Conservation (phyloP, 2,797 vertebrate species). For the Holocentrus rufus region DNA sequence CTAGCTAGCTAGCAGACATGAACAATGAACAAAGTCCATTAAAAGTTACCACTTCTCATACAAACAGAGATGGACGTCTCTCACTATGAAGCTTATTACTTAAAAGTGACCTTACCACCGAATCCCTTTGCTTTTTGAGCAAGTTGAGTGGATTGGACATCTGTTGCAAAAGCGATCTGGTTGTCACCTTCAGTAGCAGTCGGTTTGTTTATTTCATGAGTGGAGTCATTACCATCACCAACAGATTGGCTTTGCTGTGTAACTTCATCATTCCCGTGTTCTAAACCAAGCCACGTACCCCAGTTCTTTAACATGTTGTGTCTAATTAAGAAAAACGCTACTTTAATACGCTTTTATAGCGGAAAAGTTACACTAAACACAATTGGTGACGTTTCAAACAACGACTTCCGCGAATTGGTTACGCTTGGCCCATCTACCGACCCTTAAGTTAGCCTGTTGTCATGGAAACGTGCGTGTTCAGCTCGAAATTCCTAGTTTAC, state of each 20-base stretch:
- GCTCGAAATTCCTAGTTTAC: fast-evolving
- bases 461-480: slow-evolving; percentile 51
- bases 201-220: slow-evolving; percentile 41
- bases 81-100: neutral
- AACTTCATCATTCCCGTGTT: slow-evolving; percentile 41
- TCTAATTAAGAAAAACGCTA: too few species aligned
- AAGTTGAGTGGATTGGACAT: slow-evolving; percentile 25
- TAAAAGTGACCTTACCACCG: slow-evolving; percentile 54
- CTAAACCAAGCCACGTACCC: slow-evolving; percentile 67
- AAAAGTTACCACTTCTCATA: neutral
- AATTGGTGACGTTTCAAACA: slow-evolving; percentile 38
- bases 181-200: neutral
- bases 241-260: slow-evolving; percentile 14
- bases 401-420: slow-evolving; percentile 65
- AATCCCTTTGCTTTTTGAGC: slow-evolving; percentile 58
- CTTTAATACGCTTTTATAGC: too few species aligned
- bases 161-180: neutral
- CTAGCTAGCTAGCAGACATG: too few species aligned
- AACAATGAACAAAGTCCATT: neutral
- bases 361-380: too few species aligned
- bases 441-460: slow-evolving; percentile 49
- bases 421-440: slow-evolving; percentile 40
- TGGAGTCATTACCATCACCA: slow-evolving; percentile 18
- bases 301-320: slow-evolving; percentile 65
- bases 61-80: neutral